phyloP scores from a whole-genome alignment of 2,888 invertebrate genomes.

The Gisinianus flammeolus region DNA sequence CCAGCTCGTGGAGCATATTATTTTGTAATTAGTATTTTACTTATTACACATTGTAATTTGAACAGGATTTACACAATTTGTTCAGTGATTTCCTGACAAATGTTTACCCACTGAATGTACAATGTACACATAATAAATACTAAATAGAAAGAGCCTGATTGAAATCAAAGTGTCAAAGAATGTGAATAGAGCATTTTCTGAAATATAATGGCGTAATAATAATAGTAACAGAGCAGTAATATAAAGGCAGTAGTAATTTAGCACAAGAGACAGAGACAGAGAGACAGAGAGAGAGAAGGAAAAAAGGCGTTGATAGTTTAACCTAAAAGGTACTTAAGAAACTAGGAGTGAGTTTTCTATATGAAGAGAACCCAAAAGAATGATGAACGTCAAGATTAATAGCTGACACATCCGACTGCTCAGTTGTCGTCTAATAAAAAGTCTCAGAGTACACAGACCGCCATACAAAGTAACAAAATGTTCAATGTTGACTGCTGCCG shows the following conservation, averaged over 20 bases:
- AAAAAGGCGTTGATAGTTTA: constrained; percentile 10
- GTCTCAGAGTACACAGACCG: background rate
- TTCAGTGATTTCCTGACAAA: too few species aligned
- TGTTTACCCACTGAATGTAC: too few species aligned
- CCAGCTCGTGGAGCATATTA: too few species aligned
- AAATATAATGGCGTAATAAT: too few species aligned
- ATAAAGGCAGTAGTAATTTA: background rate
- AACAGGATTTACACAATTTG: too few species aligned
- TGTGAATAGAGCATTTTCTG: too few species aligned
- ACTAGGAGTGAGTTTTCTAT: constrained; percentile 18
- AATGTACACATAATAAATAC: too few species aligned
- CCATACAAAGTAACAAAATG: background rate
- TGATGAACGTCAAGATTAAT: constrained; percentile 37
- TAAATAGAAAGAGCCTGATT: too few species aligned
- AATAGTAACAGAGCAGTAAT: too few species aligned
- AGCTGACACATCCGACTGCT: constrained; percentile 33
- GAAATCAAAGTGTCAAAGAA: too few species aligned
- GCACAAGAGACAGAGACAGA: background rate
- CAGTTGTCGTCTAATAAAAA: constrained; percentile 34
- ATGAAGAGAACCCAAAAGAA: constrained; percentile 6
- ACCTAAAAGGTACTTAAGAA: constrained; percentile 4
- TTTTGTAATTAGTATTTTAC: too few species aligned
- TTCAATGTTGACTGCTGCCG: background rate
- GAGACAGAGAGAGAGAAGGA: background rate
- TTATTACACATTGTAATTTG: too few species aligned